Conservation (phyloP, 2,888 invertebrate genomes). For the Drosophila pegasa region DNA sequence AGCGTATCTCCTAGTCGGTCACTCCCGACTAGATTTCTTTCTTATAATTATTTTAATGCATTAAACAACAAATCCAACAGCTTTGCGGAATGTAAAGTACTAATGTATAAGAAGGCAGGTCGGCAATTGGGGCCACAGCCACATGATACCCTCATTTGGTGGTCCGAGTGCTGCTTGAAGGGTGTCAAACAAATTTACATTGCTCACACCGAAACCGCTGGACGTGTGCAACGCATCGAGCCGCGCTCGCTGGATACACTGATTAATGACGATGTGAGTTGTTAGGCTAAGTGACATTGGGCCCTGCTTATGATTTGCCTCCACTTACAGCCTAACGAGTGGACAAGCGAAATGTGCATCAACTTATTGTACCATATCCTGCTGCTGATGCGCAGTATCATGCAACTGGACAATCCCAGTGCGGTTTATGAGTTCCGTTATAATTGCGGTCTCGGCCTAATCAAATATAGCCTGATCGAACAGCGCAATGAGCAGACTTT, state of each 20-base stretch:
- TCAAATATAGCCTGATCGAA: background rate
- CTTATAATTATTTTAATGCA: no score
- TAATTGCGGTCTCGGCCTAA: background rate
- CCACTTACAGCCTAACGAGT: background rate
- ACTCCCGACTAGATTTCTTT: no score
- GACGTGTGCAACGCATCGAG: background rate
- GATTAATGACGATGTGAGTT: background rate
- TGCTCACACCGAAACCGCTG: background rate
- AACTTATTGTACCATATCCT: background rate
- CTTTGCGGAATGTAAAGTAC: conserved; percentile 3
- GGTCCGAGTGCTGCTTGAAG: conserved; percentile 7
- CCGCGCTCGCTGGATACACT: background rate
- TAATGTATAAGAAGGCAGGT: background rate
- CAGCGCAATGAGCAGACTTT: conserved; percentile 12
- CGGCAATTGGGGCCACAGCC: background rate
- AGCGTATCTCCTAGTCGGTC: no score
- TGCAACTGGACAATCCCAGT: background rate
- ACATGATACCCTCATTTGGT: conserved; percentile 3
- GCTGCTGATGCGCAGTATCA: background rate
- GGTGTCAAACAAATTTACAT: background rate
- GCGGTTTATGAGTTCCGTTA: conserved; percentile 24
- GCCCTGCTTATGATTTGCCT: background rate
- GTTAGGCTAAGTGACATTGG: background rate
- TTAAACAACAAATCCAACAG: background rate
- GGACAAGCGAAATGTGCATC: background rate